Evolutionary conservation across 1,140 invertebrate genomes (phyloP), one percentile per base, ranked within the genome.

Genomic region (Tetramorium parvispinum): DNA sequence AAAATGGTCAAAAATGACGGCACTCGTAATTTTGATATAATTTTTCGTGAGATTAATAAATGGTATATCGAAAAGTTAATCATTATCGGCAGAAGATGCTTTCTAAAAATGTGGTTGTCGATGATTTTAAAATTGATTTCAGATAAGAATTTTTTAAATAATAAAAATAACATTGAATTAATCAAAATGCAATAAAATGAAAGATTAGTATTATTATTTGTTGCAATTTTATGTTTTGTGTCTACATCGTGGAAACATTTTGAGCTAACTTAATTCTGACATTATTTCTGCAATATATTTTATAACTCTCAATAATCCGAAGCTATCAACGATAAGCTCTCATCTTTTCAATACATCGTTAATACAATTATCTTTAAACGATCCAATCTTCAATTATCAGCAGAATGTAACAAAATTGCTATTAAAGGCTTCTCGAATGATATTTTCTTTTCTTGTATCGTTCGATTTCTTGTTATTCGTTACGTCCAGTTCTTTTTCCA

Each of bases 291-390:
- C n/a, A 40, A 13, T 65, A 43, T 8, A 18, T 43, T 59, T 61
- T 61, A 37, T 68, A 24, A 18, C 16, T 37, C 27, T 53, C 55
- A 27, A 70, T 40, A 81, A 70, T n/a, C 16, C 16, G n/a, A 51
- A 70, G 53, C 18, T 68, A 53, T 10, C 16, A 11, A 46, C 32
- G 18, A 49, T 78, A 16, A 65, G 46, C 21, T 78, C 13, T 66
- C 53, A 46, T 61, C 40, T 70, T 40, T 24, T 40, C 32, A 40
- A 11, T 68, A 18, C 13, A 46, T 63, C 8, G 40, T 78, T 65
- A 55, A 53, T 55, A 37, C 32, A 70, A 81, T 81, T 81, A 81
- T 68, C 46, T n/a, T 70, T 7, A 53, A 81, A 21, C 21, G n/a
- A 24, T 53, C 10, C 24, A 70, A 81, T 81, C 7, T 81, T 8